Base-by-base conservation (phyloP, 2,113 vertebrate genomes). In the Forbesichthys agassizii region DNA sequence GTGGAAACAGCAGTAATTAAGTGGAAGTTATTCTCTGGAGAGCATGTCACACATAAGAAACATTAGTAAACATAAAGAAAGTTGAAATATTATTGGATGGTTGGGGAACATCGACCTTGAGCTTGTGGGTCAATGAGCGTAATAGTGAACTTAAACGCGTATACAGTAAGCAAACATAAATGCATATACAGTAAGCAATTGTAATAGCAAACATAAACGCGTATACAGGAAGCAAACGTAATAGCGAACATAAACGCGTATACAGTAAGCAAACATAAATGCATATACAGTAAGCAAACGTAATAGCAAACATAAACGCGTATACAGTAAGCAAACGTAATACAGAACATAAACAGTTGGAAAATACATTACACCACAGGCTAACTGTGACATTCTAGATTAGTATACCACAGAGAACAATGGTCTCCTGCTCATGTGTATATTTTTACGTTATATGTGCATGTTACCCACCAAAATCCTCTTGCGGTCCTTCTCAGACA, bases 401-500 rank as follows among this genome's bases (percentile, higher is more conserved):
- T 27, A 27, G 3, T 27, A 27, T 27, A 27, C 27, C 27, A 27
- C 27, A 27, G 27, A 27, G 27, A 27, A 27, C 27, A 27, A 27
- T 27, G 27, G 27, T 27, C 2, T 27, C 2, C 27, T 27, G 27
- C 4, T 11, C 33, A 10, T 3, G 6, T 51, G 48, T 27, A 11
- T 64, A 16, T 27, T 4, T 49, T 16, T 7, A n/a, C 27, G 3
- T 49, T 60, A 13, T 33, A 5, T 42, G 11, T 51, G 53, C 27
- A 0, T 54, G 27, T n/a, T 77, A 85, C 95, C 92, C 93, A 99
- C 98, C 96, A 99, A 85, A 90, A 99, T 99, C 90, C 97, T 94
- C 87, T 99, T 99, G 61, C 98, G 94, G 84, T 99, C 97, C 86
- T 98, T 99, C 89, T 99, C 97, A 3, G 97, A 98, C 55, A 99